These are phyloP conservation scores for Scalopus aquaticus DNA, from an alignment of 2,113 vertebrate genomes.

Conservation along the genomic window DNA sequence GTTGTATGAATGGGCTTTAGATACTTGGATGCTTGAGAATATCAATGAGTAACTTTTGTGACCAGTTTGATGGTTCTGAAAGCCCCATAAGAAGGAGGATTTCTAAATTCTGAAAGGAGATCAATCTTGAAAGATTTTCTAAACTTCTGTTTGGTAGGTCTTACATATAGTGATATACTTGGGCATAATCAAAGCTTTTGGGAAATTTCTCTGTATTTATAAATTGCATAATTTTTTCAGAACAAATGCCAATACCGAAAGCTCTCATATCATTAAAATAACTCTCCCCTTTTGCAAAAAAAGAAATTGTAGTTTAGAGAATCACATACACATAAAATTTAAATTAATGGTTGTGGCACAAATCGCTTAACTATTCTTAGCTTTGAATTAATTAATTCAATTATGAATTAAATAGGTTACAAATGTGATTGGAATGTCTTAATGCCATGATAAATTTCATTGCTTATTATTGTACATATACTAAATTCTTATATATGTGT, in stretches of 20 bases:
- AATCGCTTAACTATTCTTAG: conserved; percentile 41
- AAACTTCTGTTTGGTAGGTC: conserved; percentile 26
- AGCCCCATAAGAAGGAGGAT: neutral
- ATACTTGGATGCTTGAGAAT: neutral
- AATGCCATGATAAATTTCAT: conserved; percentile 14
- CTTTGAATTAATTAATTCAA: conserved; percentile 45
- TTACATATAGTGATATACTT: neutral
- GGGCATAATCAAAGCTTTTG: neutral
- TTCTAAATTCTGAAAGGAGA: conserved; percentile 3
- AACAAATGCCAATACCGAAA: neutral
- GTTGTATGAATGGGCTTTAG: neutral
- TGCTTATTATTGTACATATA: neutral
- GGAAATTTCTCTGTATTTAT: conserved; percentile 15
- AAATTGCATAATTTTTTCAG: neutral
- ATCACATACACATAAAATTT: neutral
- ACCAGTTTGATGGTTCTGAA: neutral
- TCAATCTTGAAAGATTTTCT: neutral
- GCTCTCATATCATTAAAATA: neutral
- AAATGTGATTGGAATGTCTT: neutral
- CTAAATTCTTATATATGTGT: neutral
- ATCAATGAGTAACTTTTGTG: neutral
- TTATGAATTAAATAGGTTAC: conserved; percentile 29
- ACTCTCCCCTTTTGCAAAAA: neutral
- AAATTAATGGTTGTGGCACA: conserved; percentile 14
- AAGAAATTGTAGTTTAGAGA: conserved; percentile 33